Percentiles rank a stretch among this genome's conserved stretches.
phyloP scores from a whole-genome alignment of 1,140 invertebrate species.

The Pseudomyrmex dendroicus region DNA sequence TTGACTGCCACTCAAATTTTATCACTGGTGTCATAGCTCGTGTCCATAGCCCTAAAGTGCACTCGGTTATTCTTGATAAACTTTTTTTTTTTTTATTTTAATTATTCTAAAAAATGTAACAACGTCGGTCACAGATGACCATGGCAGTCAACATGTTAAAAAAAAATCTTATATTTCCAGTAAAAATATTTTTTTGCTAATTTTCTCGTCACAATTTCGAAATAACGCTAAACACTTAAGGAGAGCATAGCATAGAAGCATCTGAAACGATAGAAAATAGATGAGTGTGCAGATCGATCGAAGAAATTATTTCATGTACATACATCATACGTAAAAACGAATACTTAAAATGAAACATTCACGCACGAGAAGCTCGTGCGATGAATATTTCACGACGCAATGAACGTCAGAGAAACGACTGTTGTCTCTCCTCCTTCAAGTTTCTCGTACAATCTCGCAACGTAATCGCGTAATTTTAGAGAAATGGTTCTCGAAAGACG shows the following conservation, averaged over 20 bases:
- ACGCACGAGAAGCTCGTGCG: neutral
- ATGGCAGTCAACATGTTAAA: too few species aligned
- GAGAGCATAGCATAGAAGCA: neutral
- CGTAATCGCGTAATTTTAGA: neutral
- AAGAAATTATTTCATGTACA: conserved; percentile 24
- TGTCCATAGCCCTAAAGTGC: too few species aligned
- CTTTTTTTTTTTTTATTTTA: too few species aligned
- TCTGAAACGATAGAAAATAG: neutral
- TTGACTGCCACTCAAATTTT: too few species aligned
- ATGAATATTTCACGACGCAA: conserved; percentile 15
- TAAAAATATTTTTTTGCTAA: conserved; percentile 7
- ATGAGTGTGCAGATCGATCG: conserved; percentile 8
- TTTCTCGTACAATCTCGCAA: conserved; percentile 18
- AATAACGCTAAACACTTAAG: neutral
- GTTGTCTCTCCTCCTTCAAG: neutral
- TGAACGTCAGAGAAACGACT: neutral
- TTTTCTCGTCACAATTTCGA: neutral
- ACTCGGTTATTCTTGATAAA: too few species aligned
- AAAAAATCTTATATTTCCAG: neutral
- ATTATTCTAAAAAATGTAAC: too few species aligned
- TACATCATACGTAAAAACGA: neutral
- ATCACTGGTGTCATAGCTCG: too few species aligned
- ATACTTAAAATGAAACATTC: conserved; percentile 22
- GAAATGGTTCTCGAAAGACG: conserved; percentile 12
- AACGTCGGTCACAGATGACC: too few species aligned